These are phyloP conservation scores for Gorsachius magnificus DNA, from an alignment of 2,797 vertebrate genomes.

Conservation along the genomic window DNA sequence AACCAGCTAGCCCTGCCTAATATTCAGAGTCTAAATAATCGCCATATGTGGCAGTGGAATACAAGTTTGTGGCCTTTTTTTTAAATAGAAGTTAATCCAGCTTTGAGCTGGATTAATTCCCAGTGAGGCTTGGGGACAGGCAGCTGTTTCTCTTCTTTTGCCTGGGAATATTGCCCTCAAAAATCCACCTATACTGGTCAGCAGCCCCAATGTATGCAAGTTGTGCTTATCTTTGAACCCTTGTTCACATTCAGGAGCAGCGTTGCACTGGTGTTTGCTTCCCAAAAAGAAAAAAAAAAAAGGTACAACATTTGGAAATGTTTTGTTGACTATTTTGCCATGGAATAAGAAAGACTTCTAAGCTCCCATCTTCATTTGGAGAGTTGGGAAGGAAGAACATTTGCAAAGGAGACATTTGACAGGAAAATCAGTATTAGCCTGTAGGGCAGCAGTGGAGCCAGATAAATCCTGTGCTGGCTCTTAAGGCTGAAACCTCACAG, in stretches of 20 bases:
- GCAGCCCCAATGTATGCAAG: background rate
- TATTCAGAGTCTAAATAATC: conserved; percentile 57
- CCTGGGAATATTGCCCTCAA: conserved; percentile 11
- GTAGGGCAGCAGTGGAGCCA: conserved; percentile 25
- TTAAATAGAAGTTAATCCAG: conserved; percentile 41
- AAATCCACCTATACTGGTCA: conserved; percentile 22
- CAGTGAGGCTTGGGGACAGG: conserved; percentile 38
- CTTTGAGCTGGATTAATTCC: conserved; percentile 58
- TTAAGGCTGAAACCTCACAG: conserved; percentile 47
- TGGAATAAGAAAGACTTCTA: conserved; percentile 38
- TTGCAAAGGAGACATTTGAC: conserved; percentile 63
- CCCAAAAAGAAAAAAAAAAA: background rate
- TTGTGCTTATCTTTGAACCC: background rate
- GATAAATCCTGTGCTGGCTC: conserved; percentile 56
- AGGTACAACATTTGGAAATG: conserved; percentile 7
- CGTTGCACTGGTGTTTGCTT: background rate
- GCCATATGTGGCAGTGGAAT: conserved; percentile 45
- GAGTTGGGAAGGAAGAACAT: conserved; percentile 19
- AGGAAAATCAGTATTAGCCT: conserved; percentile 65
- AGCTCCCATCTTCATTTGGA: conserved; percentile 48
- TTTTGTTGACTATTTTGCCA: conserved; percentile 35
- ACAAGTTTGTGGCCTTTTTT: conserved; percentile 27
- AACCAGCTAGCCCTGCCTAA: conserved; percentile 48
- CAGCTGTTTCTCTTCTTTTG: conserved; percentile 44
- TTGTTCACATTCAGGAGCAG: background rate